A percentile compares a stretch with the other conserved stretches of the same genome.
Evolutionary conservation across 2,113 vertebrate genomes (phyloP).

Genomic region (Pelvicachromis taeniatus): DNA sequence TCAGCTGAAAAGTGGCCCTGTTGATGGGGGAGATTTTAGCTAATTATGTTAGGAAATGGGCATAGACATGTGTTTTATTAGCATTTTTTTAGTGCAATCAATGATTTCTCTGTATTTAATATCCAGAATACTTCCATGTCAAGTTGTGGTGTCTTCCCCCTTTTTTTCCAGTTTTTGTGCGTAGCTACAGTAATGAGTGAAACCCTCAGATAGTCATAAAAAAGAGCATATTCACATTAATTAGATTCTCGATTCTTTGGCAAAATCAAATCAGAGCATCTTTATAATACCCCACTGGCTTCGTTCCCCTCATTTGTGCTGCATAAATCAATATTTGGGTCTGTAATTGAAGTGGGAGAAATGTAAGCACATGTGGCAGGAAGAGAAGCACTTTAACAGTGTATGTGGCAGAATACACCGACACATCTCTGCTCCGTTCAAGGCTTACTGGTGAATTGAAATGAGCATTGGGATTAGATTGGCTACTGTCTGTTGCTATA

Average conservation of each 20-base stretch:
- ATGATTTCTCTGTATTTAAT: background rate
- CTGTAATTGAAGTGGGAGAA: conserved; percentile 12
- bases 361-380: background rate
- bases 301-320: background rate
- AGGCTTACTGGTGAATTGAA: background rate
- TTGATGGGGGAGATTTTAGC: background rate
- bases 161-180: background rate
- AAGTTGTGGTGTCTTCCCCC: background rate
- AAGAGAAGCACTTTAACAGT: background rate
- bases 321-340: conserved; percentile 26
- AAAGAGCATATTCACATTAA: conserved; percentile 3
- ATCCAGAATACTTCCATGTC: background rate
- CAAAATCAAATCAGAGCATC: conserved; percentile 5
- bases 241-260: conserved; percentile 5
- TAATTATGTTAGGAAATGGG: background rate
- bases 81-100: background rate
- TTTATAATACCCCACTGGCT: background rate
- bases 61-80: background rate
- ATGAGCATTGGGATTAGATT: background rate
- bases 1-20: background rate
- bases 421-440: background rate
- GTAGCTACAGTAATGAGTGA: background rate
- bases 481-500: background rate
- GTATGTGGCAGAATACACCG: background rate
- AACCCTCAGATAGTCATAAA: background rate